Conservation (phyloP, 2,113 vertebrate species). For the Sterrhoptilus dennistouni region DNA sequence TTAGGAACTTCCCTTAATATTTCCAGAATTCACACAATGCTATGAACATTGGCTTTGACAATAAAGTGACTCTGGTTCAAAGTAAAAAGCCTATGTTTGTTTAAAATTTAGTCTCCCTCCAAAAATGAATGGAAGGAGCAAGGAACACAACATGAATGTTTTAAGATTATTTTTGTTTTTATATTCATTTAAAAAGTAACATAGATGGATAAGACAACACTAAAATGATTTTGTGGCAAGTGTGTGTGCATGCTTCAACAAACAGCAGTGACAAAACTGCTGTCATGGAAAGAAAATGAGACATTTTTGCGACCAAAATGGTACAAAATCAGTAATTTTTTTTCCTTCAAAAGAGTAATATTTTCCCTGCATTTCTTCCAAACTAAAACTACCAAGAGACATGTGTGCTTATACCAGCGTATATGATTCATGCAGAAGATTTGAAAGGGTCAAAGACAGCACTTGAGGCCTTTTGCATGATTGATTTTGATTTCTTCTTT, state of each 20-base stretch:
- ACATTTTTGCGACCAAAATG: neutral
- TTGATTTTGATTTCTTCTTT: neutral
- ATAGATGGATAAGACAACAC: fast-evolving
- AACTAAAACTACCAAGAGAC: neutral
- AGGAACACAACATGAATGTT: neutral
- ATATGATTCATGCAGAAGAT: neutral
- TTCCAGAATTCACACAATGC: neutral
- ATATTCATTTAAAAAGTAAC: neutral
- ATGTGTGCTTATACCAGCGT: fast-evolving
- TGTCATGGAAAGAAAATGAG: neutral
- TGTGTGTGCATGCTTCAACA: neutral
- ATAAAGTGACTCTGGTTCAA: neutral
- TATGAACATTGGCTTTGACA: neutral
- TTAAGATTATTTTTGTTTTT: neutral
- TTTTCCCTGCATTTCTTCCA: neutral
- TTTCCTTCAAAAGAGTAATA: neutral
- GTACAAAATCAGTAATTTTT: neutral
- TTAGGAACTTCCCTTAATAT: neutral
- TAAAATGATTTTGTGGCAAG: neutral
- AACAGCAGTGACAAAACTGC: neutral
- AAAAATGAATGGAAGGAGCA: neutral
- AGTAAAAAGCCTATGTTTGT: neutral
- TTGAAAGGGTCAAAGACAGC: neutral
- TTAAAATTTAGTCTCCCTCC: neutral
- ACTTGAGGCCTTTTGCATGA: neutral